These are phyloP conservation scores for Bombycilla garrulus DNA, from an alignment of 2,113 vertebrate species.

Conservation along the genomic window DNA sequence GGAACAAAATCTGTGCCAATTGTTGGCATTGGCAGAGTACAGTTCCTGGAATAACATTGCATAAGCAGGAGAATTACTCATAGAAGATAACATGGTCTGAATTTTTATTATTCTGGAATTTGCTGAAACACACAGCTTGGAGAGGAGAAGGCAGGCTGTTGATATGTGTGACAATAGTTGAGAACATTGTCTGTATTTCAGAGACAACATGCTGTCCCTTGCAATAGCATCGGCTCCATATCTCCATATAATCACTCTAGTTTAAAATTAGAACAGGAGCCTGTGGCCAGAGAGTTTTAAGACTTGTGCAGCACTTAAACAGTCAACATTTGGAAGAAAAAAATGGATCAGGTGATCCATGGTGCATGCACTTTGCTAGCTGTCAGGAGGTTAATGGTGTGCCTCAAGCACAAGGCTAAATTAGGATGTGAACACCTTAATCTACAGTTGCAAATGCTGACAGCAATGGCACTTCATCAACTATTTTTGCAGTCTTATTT, in stretches of 20 bases:
- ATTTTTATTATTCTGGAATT: conserved; percentile 46
- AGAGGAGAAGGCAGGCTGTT: conserved; percentile 18
- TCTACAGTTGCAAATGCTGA: conserved; percentile 50
- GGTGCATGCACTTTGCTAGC: not conserved
- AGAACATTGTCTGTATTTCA: conserved; percentile 11
- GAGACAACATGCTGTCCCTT: not conserved
- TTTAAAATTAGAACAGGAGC: conserved; percentile 37
- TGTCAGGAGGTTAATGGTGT: conserved; percentile 58
- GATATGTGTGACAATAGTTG: conserved; percentile 15
- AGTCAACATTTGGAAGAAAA: conserved; percentile 17
- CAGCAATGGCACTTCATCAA: conserved; percentile 26
- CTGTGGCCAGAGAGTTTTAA: not conserved
- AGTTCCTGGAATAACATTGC: conserved; percentile 50
- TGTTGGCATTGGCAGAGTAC: conserved; percentile 22
- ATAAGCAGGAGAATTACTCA: conserved; percentile 53
- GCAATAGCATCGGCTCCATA: not conserved
- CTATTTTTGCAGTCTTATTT: conserved; percentile 59
- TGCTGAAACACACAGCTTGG: conserved; percentile 7
- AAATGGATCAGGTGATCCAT: not conserved
- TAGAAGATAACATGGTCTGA: not conserved
- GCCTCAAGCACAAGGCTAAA: conserved; percentile 32
- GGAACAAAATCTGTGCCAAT: conserved; percentile 25
- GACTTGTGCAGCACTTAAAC: conserved; percentile 19
- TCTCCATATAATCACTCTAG: not conserved
- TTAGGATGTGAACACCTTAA: conserved; percentile 35